phyloP scores from a whole-genome alignment of 1,140 invertebrate genomes.

The Rhizoglyphus robini region DNA sequence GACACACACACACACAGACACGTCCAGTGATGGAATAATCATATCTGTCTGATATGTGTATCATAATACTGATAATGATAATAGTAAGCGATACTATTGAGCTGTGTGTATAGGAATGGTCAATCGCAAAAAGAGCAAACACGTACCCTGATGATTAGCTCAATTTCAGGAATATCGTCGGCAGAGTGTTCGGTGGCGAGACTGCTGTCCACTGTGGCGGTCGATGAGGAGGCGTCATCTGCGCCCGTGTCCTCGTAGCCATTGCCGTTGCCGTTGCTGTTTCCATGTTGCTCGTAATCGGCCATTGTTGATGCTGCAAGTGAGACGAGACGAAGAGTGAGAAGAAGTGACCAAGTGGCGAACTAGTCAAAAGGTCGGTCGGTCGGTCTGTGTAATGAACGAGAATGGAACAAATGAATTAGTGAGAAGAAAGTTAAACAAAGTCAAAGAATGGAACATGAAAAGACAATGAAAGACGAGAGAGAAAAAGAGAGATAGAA shows the following conservation, averaged over 20 bases:
- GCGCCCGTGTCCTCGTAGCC: not conserved
- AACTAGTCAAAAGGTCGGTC: too few species aligned
- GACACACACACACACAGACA: too few species aligned
- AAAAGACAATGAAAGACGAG: too few species aligned
- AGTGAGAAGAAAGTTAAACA: not conserved
- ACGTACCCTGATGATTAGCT: not conserved
- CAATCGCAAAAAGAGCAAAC: too few species aligned
- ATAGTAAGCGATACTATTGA: not conserved
- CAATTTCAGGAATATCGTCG: not conserved
- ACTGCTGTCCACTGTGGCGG: not conserved
- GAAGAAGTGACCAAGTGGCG: too few species aligned
- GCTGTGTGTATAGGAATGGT: too few species aligned
- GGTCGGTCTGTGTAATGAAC: not conserved
- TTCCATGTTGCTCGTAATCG: not conserved
- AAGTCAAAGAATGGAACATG: not conserved
- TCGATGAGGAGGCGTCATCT: not conserved
- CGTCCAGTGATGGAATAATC: too few species aligned
- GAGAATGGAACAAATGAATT: not conserved
- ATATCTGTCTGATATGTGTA: too few species aligned
- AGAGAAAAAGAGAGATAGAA: too few species aligned
- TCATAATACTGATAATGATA: too few species aligned
- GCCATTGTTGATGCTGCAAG: not conserved
- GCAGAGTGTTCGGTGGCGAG: not conserved
- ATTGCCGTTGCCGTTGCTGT: not conserved
- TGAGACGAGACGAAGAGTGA: too few species aligned